Percentiles rank a stretch among this genome's conserved stretches.
These are phyloP conservation scores for Clarias fuscus DNA, from an alignment of 2,797 vertebrate genomes.

Conservation along the genomic window DNA sequence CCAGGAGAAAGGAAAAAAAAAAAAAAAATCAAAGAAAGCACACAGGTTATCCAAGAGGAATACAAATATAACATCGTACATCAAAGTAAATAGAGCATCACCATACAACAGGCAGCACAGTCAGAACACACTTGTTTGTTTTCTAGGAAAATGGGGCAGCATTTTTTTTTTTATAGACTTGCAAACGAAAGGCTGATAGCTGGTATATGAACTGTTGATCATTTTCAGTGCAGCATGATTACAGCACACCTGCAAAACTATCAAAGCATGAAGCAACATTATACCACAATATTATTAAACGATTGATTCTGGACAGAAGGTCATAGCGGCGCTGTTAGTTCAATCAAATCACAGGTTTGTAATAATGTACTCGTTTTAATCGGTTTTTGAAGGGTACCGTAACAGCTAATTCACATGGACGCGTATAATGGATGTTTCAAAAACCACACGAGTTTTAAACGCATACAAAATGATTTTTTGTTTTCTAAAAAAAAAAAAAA, in stretches of 20 bases:
- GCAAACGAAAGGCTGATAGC: constrained; percentile 1
- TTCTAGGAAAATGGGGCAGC: constrained; percentile 35
- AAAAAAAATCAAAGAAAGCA: constrained; percentile 37
- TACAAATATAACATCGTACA: constrained; percentile 48
- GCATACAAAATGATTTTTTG: background rate
- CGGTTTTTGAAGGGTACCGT: background rate
- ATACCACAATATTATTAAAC: background rate
- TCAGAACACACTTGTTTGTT: constrained; percentile 34
- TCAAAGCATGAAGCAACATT: background rate
- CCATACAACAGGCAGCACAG: constrained; percentile 40
- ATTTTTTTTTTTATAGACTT: constrained; percentile 1
- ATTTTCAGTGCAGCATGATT: background rate
- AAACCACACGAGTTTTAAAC: background rate
- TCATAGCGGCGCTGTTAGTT: background rate
- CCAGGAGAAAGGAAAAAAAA: constrained; percentile 38
- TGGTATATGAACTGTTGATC: constrained; percentile 14
- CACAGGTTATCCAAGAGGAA: constrained; percentile 36
- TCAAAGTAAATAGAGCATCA: constrained; percentile 49
- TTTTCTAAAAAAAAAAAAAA: background rate
- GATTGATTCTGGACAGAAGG: background rate
- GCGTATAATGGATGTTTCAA: background rate
- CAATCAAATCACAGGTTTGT: background rate
- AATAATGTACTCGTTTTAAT: background rate
- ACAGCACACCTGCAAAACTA: background rate
- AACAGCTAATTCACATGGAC: background rate